Percentiles rank a stretch among this genome's conserved stretches.
These are phyloP conservation scores for Sturnus vulgaris DNA, from an alignment of 2,113 vertebrate species.

Conservation along the genomic window DNA sequence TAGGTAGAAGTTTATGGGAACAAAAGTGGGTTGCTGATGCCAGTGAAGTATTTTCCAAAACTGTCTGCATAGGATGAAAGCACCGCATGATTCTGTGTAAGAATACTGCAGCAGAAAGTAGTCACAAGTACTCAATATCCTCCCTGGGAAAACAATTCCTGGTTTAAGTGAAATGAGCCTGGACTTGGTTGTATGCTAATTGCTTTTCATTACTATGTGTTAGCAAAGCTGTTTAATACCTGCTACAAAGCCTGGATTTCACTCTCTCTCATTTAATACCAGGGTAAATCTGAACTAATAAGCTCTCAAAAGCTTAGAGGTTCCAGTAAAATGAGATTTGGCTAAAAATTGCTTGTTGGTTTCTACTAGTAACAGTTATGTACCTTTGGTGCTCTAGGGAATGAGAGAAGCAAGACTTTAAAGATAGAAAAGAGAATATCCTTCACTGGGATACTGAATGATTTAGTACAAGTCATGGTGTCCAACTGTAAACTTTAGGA, in stretches of 20 bases:
- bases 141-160: conserved; percentile 9
- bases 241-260: conserved; percentile 42
- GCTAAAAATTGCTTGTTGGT: not conserved
- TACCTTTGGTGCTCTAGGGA: not conserved
- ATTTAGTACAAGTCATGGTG: not conserved
- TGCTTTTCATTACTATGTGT: not conserved
- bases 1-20: conserved; percentile 53
- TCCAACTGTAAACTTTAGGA: not conserved
- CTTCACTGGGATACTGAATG: not conserved
- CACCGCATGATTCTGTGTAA: not conserved
- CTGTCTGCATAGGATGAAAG: not conserved
- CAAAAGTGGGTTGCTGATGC: not conserved
- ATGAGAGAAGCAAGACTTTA: not conserved
- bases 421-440: not conserved
- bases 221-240: conserved; percentile 43
- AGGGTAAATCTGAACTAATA: conserved; percentile 41
- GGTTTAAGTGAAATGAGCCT: conserved; percentile 8
- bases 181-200: not conserved
- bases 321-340: conserved; percentile 58
- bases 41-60: conserved; percentile 20
- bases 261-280: conserved; percentile 26
- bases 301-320: conserved; percentile 37
- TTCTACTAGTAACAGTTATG: not conserved
- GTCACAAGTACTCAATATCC: conserved; percentile 37
- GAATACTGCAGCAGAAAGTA: not conserved